Percentiles rank a stretch among this genome's conserved stretches.
Conservation (phyloP, 2,888 invertebrate species). For the Archaeoteleia sp. region DNA sequence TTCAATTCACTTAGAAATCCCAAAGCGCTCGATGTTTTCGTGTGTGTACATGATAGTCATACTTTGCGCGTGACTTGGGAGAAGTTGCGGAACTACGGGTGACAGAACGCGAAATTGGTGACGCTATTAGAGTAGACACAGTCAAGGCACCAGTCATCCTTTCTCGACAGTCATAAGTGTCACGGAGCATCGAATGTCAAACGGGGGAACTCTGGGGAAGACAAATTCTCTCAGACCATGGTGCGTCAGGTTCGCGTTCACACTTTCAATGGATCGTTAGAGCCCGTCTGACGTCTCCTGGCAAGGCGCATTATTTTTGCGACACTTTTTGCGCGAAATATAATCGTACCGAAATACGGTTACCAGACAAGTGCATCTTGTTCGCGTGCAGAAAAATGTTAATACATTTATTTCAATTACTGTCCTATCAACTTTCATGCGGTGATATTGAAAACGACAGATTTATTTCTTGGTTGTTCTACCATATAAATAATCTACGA, state of each 20-base stretch:
- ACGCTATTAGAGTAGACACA: slow-evolving; percentile 50
- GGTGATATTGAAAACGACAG: no score
- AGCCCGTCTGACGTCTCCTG: slow-evolving; percentile 44
- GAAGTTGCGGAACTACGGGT: slow-evolving; percentile 45
- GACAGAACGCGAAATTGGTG: slow-evolving; percentile 53
- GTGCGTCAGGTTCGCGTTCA: slow-evolving; percentile 57
- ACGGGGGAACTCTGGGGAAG: slow-evolving; percentile 62
- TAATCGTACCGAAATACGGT: slow-evolving; percentile 45
- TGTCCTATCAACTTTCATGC: slow-evolving; percentile 1
- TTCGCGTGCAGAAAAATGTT: slow-evolving; percentile 10
- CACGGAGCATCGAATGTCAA: slow-evolving; percentile 67
- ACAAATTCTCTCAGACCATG: slow-evolving; percentile 63
- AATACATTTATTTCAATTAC: slow-evolving; percentile 17
- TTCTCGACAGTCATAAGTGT: slow-evolving; percentile 56
- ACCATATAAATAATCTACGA: no score
- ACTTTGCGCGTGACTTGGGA: slow-evolving; percentile 27
- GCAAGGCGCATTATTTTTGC: slow-evolving; percentile 58
- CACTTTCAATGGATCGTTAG: slow-evolving; percentile 68
- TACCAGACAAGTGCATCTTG: slow-evolving; percentile 6
- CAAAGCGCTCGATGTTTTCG: slow-evolving; percentile 28
- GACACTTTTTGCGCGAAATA: slow-evolving; percentile 36
- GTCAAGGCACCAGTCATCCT: slow-evolving; percentile 52
- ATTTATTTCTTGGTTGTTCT: no score
- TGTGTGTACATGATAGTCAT: slow-evolving; percentile 20
- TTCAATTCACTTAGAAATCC: slow-evolving; percentile 16